These are phyloP conservation scores for Akabosia matsudoensis DNA, from an alignment of 1,140 invertebrate species.

Conservation along the genomic window DNA sequence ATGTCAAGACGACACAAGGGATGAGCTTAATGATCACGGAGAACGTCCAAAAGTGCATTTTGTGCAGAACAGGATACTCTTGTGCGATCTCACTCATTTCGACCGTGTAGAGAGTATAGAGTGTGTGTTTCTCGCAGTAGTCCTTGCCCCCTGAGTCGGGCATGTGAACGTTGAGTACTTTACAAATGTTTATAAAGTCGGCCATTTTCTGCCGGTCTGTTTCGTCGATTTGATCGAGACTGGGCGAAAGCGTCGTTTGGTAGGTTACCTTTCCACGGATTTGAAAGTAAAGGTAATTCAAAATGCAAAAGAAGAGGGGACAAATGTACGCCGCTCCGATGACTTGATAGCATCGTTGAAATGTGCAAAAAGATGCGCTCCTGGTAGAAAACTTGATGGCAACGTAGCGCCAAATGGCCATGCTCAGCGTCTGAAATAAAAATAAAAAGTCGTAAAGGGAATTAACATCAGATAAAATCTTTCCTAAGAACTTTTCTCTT, in stretches of 20 bases:
- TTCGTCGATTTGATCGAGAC: slow-evolving; percentile 25
- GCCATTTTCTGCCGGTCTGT: not conserved
- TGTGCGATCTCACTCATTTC: slow-evolving; percentile 60
- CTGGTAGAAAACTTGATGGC: slow-evolving; percentile 37
- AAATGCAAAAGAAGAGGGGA: slow-evolving; percentile 57
- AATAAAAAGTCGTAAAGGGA: not conserved
- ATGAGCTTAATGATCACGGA: slow-evolving; percentile 60
- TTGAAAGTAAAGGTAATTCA: slow-evolving; percentile 54
- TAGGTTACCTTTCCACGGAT: slow-evolving; percentile 46
- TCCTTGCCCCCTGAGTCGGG: not conserved
- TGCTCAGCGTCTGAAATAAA: slow-evolving; percentile 35
- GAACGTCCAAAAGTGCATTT: slow-evolving; percentile 60
- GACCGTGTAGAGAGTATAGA: slow-evolving; percentile 64
- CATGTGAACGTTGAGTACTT: not conserved
- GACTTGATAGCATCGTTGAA: slow-evolving; percentile 36
- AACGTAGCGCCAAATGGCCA: slow-evolving; percentile 45
- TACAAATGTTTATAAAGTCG: not conserved
- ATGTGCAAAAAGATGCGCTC: slow-evolving; percentile 34
- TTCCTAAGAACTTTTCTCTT: too few relatives aligned
- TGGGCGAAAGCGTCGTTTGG: slow-evolving; percentile 6
- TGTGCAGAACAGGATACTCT: slow-evolving; percentile 54
- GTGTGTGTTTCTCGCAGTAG: slow-evolving; percentile 47
- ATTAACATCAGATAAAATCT: too few relatives aligned
- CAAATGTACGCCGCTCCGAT: slow-evolving; percentile 54
- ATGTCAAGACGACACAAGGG: slow-evolving; percentile 58